phyloP scores from a whole-genome alignment of 1,140 invertebrate genomes.

The Chionoecetes opilio region DNA sequence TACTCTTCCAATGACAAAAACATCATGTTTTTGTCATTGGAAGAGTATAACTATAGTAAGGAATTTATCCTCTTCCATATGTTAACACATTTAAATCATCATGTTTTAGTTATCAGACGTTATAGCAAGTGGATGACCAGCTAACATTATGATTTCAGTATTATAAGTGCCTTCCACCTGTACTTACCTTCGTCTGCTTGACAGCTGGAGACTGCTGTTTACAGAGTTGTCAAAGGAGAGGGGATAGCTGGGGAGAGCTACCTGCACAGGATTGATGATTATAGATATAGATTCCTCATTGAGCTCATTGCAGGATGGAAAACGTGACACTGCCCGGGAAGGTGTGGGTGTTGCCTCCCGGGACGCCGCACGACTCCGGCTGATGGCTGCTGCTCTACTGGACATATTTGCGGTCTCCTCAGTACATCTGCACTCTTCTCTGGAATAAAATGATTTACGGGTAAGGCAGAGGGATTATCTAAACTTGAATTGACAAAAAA shows the following conservation, averaged over 20 bases:
- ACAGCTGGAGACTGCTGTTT: neutral
- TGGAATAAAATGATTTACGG: neutral
- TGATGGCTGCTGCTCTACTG: conserved; percentile 33
- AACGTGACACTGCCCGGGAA: conserved; percentile 37
- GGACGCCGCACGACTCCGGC: conserved; percentile 50
- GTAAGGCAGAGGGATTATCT: neutral
- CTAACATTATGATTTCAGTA: neutral
- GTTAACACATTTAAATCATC: too few relatives aligned
- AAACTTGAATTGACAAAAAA: neutral
- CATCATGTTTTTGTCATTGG: too few relatives aligned
- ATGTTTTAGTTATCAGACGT: too few relatives aligned
- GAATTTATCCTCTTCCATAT: neutral
- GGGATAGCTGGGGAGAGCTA: neutral
- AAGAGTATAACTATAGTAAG: too few relatives aligned
- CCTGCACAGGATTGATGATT: conserved; percentile 7
- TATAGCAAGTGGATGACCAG: neutral
- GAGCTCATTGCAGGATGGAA: conserved; percentile 32
- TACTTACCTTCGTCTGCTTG: neutral
- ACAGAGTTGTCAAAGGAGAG: conserved; percentile 1
- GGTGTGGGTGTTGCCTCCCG: conserved; percentile 42
- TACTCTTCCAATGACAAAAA: too few relatives aligned
- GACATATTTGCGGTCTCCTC: conserved; percentile 31
- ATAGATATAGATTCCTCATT: neutral
- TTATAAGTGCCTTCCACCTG: neutral
- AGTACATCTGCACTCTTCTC: neutral